Conservation (phyloP, 2,888 invertebrate species). For the Stenoptilia bipunctidactyla region DNA sequence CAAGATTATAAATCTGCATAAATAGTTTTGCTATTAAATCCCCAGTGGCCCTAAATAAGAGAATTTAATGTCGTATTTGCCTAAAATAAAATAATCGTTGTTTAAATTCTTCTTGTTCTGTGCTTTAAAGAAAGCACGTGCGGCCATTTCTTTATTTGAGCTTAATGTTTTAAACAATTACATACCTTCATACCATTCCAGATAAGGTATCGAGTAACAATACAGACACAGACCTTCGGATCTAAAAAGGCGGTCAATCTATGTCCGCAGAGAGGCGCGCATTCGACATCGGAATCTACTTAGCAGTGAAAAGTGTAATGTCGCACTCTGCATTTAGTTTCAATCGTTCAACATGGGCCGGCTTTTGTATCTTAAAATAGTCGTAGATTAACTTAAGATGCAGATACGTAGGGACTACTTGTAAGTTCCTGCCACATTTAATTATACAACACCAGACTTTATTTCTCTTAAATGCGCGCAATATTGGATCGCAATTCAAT, state of each 20-base stretch:
- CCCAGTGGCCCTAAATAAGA: too few relatives aligned
- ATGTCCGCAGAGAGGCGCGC: slow-evolving; percentile 21
- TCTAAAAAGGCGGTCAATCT: slow-evolving; percentile 52
- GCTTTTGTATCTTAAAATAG: not conserved
- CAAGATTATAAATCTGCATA: slow-evolving; percentile 37
- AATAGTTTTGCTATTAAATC: too few relatives aligned
- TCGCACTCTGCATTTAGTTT: slow-evolving; percentile 15
- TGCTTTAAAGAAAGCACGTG: too few relatives aligned
- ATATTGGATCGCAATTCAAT: not conserved
- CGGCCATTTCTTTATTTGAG: too few relatives aligned
- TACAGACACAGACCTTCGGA: slow-evolving; percentile 7
- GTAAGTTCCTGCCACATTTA: not conserved
- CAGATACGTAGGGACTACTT: too few relatives aligned
- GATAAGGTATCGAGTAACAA: slow-evolving; percentile 31
- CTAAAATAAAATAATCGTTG: too few relatives aligned
- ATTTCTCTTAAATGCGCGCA: not conserved
- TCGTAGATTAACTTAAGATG: not conserved
- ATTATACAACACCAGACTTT: too few relatives aligned
- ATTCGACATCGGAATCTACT: slow-evolving; percentile 56
- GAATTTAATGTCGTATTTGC: too few relatives aligned
- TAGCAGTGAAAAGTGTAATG: slow-evolving; percentile 57
- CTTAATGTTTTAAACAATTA: slow-evolving; percentile 16
- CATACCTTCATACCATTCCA: slow-evolving; percentile 20
- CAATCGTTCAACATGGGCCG: not conserved
- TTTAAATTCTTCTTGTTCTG: too few relatives aligned